phyloP scores from a whole-genome alignment of 2,888 invertebrate species.

The Allolobophora icterica region DNA sequence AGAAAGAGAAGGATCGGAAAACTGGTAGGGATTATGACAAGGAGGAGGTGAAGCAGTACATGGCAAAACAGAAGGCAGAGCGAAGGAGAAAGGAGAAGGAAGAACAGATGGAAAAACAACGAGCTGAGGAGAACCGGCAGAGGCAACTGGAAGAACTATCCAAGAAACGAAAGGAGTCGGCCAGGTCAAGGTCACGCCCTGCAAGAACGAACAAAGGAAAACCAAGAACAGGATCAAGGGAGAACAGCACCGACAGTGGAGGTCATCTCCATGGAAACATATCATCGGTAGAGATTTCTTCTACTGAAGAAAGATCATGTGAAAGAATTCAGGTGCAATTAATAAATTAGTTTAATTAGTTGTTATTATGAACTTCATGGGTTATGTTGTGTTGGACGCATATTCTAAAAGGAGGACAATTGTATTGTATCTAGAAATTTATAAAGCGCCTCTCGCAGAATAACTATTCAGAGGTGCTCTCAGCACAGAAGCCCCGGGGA shows the following conservation, averaged over 20 bases:
- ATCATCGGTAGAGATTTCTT: background rate
- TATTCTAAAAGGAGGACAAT: too few relatives aligned
- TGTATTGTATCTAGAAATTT: too few relatives aligned
- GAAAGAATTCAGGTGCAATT: background rate
- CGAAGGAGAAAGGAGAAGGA: slow-evolving; percentile 9
- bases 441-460: too few relatives aligned
- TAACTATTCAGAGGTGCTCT: too few relatives aligned
- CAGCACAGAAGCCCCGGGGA: too few relatives aligned
- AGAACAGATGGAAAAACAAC: background rate
- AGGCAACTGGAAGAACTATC: slow-evolving; percentile 12
- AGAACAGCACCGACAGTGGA: slow-evolving; percentile 11
- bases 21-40: background rate
- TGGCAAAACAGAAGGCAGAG: slow-evolving; percentile 21
- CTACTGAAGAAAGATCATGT: background rate
- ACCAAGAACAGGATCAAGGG: slow-evolving; percentile 7
- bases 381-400: background rate
- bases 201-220: background rate
- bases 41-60: slow-evolving; percentile 18
- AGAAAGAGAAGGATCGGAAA: background rate
- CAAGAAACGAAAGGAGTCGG: background rate
- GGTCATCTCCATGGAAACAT: background rate
- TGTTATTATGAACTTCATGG: background rate
- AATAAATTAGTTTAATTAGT: background rate
- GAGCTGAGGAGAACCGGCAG: background rate
- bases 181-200: background rate